Evolutionary conservation across 2,888 invertebrate genomes (phyloP).

Genomic region (Calliopum simillimum): DNA sequence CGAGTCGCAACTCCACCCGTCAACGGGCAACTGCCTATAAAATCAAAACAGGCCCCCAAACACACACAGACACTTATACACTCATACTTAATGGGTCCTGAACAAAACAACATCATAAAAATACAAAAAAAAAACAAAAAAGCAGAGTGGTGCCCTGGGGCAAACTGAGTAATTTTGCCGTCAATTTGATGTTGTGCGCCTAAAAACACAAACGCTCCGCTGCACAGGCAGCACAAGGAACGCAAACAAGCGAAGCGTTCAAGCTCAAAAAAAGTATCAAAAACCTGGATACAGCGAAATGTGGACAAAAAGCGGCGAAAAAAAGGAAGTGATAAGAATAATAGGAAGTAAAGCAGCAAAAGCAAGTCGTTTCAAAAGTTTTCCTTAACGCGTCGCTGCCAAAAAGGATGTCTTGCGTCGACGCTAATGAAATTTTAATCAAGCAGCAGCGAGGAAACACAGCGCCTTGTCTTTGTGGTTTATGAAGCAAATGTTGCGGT

Average conservation of each 20-base stretch:
- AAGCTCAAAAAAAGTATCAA: slow-evolving; percentile 54
- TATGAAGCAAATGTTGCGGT: slow-evolving; percentile 5
- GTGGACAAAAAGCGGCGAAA: too few species aligned
- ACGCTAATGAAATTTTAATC: slow-evolving; percentile 38
- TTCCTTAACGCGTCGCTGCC: background rate
- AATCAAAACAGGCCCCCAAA: too few species aligned
- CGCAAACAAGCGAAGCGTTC: slow-evolving; percentile 60
- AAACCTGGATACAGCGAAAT: slow-evolving; percentile 6
- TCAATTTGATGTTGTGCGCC: background rate
- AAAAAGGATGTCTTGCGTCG: background rate
- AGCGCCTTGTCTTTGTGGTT: slow-evolving; percentile 1
- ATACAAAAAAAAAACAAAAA: too few species aligned
- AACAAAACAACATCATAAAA: too few species aligned
- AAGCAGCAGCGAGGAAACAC: slow-evolving; percentile 16
- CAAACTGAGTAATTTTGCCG: background rate
- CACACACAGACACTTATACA: too few species aligned
- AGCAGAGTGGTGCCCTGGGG: background rate
- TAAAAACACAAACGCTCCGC: background rate
- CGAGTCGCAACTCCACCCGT: too few species aligned
- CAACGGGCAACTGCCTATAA: too few species aligned
- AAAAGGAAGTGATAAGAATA: too few species aligned
- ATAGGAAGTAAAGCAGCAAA: too few species aligned
- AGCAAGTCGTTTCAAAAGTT: background rate
- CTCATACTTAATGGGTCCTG: too few species aligned
- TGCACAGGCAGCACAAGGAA: background rate